A percentile compares a stretch with the other conserved stretches of the same genome.
phyloP scores from a whole-genome alignment of 2,113 vertebrate genomes.

The Mesocricetus auratus region DNA sequence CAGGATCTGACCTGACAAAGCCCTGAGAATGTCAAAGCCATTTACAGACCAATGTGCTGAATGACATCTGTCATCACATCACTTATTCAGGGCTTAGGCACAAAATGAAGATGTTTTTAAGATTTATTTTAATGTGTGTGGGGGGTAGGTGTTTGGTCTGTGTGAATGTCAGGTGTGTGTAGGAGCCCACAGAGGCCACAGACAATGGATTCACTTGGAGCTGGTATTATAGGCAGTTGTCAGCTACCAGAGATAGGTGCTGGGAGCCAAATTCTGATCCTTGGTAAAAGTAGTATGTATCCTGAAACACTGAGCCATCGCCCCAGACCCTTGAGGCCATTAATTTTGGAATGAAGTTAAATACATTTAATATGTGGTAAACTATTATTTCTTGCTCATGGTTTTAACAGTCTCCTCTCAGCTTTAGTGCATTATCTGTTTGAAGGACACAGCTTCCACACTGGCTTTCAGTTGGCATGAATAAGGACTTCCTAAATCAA shows the following conservation, averaged over 20 bases:
- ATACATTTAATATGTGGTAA: background rate
- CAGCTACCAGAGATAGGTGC: background rate
- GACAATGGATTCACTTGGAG: no score
- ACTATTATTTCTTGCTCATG: background rate
- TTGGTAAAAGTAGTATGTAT: background rate
- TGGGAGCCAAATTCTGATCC: background rate
- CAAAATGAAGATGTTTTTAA: background rate
- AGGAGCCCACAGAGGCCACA: background rate
- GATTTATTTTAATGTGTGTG: background rate
- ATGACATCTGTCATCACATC: background rate
- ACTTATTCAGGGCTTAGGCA: background rate
- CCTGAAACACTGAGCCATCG: no score
- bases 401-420: background rate
- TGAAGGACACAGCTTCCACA: conserved; percentile 61
- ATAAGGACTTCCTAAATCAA: conserved; percentile 76
- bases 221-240: background rate
- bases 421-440: background rate
- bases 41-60: background rate
- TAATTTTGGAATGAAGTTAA: conserved; percentile 8
- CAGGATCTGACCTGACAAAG: conserved; percentile 17
- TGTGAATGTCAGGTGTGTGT: background rate
- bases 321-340: background rate
- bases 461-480: conserved; percentile 62
- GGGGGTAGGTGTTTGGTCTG: background rate
- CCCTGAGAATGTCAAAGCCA: background rate